Conservation (phyloP, 2,888 invertebrate genomes). For the Mythimna vitellina region DNA sequence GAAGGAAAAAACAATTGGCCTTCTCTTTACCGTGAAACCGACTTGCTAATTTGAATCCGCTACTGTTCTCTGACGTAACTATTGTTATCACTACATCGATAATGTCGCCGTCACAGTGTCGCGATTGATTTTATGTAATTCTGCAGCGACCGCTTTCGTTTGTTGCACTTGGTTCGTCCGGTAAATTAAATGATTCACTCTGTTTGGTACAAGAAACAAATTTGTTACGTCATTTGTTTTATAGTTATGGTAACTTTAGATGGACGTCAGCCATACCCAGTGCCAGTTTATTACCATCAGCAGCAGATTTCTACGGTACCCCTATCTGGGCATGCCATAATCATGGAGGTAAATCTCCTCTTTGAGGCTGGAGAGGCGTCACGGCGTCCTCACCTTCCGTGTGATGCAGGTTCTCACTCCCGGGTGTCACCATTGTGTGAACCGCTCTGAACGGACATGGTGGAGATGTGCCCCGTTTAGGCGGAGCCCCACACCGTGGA, state of each 20-base stretch:
- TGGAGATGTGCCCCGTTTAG: too few relatives aligned
- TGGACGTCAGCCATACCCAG: too few relatives aligned
- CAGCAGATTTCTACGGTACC: too few relatives aligned
- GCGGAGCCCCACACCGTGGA: too few relatives aligned
- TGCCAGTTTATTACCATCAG: too few relatives aligned
- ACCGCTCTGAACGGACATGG: too few relatives aligned
- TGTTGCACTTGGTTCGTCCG: slow-evolving; percentile 62
- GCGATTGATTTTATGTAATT: slow-evolving; percentile 60
- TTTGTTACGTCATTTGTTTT: slow-evolving; percentile 40
- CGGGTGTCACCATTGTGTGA: too few relatives aligned
- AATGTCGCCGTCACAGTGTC: slow-evolving; percentile 38
- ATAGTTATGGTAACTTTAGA: background rate
- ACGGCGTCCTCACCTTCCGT: too few relatives aligned
- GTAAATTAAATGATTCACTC: slow-evolving; percentile 56
- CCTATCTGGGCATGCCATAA: too few relatives aligned
- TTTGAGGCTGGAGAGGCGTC: too few relatives aligned
- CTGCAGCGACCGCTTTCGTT: slow-evolving; percentile 79
- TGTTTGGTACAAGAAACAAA: slow-evolving; percentile 49
- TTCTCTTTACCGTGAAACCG: slow-evolving; percentile 8
- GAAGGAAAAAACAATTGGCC: background rate
- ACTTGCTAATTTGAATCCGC: slow-evolving; percentile 27
- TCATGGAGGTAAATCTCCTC: too few relatives aligned
- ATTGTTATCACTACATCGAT: slow-evolving; percentile 45
- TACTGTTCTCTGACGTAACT: slow-evolving; percentile 27
- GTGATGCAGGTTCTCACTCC: too few relatives aligned